Percentiles rank a stretch among this genome's conserved stretches.
Evolutionary conservation across 2,113 vertebrate species (phyloP).

Genomic region (Trematocara zebra): DNA sequence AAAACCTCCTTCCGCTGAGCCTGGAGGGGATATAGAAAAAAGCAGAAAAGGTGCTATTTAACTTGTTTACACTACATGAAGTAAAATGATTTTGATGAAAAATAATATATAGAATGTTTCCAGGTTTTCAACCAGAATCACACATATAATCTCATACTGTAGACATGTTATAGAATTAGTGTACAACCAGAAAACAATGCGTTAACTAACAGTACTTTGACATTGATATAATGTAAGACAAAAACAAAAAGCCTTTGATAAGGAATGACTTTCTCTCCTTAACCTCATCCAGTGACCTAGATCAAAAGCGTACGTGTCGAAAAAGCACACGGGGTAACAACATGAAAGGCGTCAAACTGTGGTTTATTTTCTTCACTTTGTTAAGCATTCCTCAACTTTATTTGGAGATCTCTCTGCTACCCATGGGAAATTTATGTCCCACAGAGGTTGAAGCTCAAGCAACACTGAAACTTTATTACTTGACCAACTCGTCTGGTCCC

Average conservation of each 20-base stretch:
- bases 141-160: not conserved
- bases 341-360: not conserved
- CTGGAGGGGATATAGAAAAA: constrained; percentile 55
- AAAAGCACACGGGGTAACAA: not conserved
- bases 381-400: not conserved
- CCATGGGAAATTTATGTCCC: not conserved
- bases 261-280: not conserved
- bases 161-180: not conserved
- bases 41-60: not conserved
- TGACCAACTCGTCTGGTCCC: not conserved
- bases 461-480: not conserved
- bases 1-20: constrained; percentile 95
- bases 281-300: not conserved
- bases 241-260: not conserved
- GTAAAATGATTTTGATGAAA: not conserved
- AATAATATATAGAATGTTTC: not conserved
- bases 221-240: not conserved
- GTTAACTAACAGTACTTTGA: not conserved
- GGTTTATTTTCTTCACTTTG: not conserved
- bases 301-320: not conserved
- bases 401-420: not conserved
- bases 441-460: not conserved
- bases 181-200: not conserved
- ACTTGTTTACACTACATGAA: not conserved
- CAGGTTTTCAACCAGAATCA: not conserved